These are phyloP conservation scores for Calypte anna DNA, from an alignment of 2,113 vertebrate species.

Conservation along the genomic window DNA sequence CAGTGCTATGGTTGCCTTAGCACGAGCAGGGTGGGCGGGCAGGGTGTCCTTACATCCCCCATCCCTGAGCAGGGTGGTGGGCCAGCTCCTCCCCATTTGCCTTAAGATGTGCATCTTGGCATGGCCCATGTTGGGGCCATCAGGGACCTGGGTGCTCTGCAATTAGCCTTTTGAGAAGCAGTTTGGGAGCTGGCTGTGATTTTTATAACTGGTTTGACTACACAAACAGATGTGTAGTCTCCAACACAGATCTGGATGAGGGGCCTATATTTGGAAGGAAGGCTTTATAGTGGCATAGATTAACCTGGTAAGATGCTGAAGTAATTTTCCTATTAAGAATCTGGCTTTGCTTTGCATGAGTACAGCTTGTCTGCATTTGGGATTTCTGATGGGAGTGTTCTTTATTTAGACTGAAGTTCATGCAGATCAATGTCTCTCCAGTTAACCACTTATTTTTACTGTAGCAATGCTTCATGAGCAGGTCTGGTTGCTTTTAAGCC, in stretches of 20 bases:
- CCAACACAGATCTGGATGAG: background rate
- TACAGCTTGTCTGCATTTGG: background rate
- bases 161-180: background rate
- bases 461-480: background rate
- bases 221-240: background rate
- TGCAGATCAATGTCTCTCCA: background rate
- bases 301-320: slow-evolving; percentile 43
- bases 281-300: slow-evolving; percentile 24
- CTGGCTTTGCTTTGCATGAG: slow-evolving; percentile 25
- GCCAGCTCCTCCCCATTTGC: background rate
- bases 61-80: background rate
- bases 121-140: rapidly evolving
- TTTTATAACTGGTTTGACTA: slow-evolving; percentile 3
- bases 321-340: slow-evolving; percentile 36
- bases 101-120: background rate
- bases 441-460: background rate
- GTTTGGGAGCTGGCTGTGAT: slow-evolving; percentile 39
- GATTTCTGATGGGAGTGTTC: slow-evolving; percentile 40
- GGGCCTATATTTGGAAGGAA: background rate
- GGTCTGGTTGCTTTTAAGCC: background rate
- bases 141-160: background rate
- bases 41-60: background rate
- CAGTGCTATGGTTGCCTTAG: background rate
- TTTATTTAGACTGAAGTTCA: slow-evolving; percentile 45
- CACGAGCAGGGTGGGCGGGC: background rate